Evolutionary conservation across 2,113 vertebrate genomes (phyloP).

Genomic region (Rhizomys pruinosus): DNA sequence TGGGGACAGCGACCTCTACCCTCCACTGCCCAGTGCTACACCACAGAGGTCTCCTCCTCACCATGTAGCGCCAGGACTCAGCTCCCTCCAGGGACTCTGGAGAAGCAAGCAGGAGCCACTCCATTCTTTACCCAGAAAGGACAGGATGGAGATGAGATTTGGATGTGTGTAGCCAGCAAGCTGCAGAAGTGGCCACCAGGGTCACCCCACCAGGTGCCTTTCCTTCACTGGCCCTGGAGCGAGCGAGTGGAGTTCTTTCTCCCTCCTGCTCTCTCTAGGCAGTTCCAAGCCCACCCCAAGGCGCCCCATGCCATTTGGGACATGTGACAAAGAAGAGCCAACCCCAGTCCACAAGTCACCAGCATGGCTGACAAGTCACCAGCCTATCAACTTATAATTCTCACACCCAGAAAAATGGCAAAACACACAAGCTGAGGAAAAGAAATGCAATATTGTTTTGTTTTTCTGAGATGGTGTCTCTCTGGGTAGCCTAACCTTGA

Average conservation of each 20-base stretch:
- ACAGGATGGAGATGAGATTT: neutral
- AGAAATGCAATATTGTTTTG: neutral
- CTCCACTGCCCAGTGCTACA: constrained; percentile 81
- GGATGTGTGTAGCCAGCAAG: neutral
- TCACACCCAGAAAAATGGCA: neutral
- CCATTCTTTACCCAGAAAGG: neutral
- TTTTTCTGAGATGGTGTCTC: neutral
- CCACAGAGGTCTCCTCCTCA: constrained; percentile 82
- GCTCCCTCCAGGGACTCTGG: constrained; percentile 17
- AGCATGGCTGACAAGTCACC: neutral
- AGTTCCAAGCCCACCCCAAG: neutral
- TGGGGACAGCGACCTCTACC: constrained; percentile 83
- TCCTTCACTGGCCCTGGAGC: neutral
- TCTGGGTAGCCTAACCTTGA: neutral
- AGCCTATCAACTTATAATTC: neutral
- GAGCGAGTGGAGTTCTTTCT: neutral
- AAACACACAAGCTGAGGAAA: neutral
- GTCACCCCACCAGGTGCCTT: neutral
- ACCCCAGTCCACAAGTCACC: neutral
- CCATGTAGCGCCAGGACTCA: constrained; percentile 52
- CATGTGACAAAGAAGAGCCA: neutral
- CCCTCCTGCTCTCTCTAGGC: neutral
- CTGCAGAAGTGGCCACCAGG: neutral
- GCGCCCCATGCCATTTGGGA: neutral
- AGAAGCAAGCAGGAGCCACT: neutral